Base-by-base conservation (phyloP, 2,888 invertebrate genomes). In the Hypomecis atomaria region DNA sequence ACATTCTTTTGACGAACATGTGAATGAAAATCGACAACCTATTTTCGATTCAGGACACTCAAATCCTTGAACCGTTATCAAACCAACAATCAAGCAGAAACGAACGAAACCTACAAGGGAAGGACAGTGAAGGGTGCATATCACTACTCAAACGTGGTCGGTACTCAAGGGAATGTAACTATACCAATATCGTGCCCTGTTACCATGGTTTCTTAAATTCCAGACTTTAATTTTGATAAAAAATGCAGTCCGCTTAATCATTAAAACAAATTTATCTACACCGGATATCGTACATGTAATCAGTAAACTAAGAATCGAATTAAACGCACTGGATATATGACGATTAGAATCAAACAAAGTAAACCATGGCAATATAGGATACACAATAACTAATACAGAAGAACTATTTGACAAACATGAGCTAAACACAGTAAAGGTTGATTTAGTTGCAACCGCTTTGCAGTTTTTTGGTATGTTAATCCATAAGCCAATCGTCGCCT, bases 121-220 rank as follows among this genome's bases (percentile, higher is more conserved):
- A 76, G 74, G 75, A 71, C 68, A 68, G 75, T 73, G 70, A 70
- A 73, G 77, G 79, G 84, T 86, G 86, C 84, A 82, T 71, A 75
- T 83, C 82, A 87, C 82, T 77, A 74, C 70, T 66, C 65, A 67
- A 55, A 58, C 74, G 76, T 82, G 76, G 79, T 85, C 80, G 75
- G 80, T 84, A 86, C 81, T 85, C 82, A 85, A 83, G 79, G 65
- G 69, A 78, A 71, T 73, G 83, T 85, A 87, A 86, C 87, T 87
- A 83, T 83, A 84, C 71, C 82, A 83, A 83, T 78, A 72, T 69
- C 81, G 84, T 84, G 84, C 83, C 76, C 73, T 74, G 76, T 74
- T 76, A 82, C 83, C 84, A 84, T 85, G 82, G 82, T 78, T 77
- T 81, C 78, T 75, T 73, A 69, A 53, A 8, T 34, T 62, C 9